These are phyloP conservation scores for Zingel zingel DNA, from an alignment of 2,113 vertebrate species.

Conservation along the genomic window DNA sequence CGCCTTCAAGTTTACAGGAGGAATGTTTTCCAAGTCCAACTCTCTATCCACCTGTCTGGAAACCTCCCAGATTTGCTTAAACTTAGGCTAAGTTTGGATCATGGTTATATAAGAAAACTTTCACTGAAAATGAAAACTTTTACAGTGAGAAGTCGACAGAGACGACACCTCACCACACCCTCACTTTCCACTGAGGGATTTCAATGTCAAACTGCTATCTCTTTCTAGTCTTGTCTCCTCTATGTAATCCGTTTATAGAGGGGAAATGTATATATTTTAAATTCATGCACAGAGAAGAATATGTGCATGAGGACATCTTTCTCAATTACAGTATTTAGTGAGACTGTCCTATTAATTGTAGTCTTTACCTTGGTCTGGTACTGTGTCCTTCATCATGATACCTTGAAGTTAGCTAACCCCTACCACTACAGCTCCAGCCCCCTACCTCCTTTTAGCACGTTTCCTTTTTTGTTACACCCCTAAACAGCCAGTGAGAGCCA, in stretches of 20 bases:
- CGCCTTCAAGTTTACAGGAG: neutral
- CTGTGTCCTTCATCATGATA: conserved; percentile 7
- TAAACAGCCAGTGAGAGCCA: conserved; percentile 57
- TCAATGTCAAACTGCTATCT: conserved; percentile 43
- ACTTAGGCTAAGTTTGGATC: conserved; percentile 1
- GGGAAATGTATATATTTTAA: conserved; percentile 24
- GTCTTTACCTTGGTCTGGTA: neutral
- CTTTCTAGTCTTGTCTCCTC: conserved; percentile 2
- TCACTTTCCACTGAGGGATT: conserved; percentile 15
- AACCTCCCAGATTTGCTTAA: neutral
- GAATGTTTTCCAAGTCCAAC: neutral
- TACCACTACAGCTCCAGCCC: conserved; percentile 6
- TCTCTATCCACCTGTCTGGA: neutral
- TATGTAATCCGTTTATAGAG: conserved; percentile 19
- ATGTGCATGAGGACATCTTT: conserved; percentile 5
- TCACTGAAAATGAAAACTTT: conserved; percentile 39
- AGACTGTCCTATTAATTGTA: conserved; percentile 2
- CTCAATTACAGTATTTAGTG: neutral
- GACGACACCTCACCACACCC: conserved; percentile 18
- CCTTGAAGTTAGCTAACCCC: conserved; percentile 15
- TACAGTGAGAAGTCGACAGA: conserved; percentile 1
- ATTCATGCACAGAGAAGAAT: conserved; percentile 9
- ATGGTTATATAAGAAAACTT: conserved; percentile 31
- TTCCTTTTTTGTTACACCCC: conserved; percentile 23
- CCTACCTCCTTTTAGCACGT: neutral